Conservation (phyloP, 2,113 vertebrate genomes). For the Felis chaus region DNA sequence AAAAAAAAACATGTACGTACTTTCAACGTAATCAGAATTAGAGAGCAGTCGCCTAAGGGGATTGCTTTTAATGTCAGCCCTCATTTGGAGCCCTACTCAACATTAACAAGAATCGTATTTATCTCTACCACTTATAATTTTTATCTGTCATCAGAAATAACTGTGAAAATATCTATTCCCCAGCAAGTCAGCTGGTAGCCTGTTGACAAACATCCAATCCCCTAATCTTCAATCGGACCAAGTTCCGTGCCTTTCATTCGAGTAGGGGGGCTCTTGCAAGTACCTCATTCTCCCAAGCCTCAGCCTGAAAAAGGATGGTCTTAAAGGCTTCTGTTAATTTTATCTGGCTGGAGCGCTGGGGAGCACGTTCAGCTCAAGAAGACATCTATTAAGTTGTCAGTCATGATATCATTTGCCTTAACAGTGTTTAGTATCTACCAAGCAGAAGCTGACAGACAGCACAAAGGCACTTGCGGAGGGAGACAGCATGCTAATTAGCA, state of each 20-base stretch:
- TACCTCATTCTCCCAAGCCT: not conserved
- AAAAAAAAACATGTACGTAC: not conserved
- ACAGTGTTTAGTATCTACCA: constrained; percentile 56
- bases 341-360: constrained; percentile 43
- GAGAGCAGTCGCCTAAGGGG: not conserved
- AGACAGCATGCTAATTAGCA: constrained; percentile 70
- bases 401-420: constrained; percentile 71
- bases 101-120: not conserved
- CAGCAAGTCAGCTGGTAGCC: not conserved
- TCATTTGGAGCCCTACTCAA: not conserved
- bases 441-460: constrained; percentile 62
- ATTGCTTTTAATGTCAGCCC: not conserved
- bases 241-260: not conserved
- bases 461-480: constrained; percentile 47
- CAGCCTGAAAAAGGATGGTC: not conserved
- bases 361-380: constrained; percentile 54
- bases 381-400: constrained; percentile 77
- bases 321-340: constrained; percentile 64
- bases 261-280: not conserved
- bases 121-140: not conserved
- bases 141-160: constrained; percentile 40
- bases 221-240: not conserved
- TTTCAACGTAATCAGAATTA: not conserved
- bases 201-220: not conserved
- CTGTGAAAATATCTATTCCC: not conserved